A percentile compares a stretch with the other conserved stretches of the same genome.
These are phyloP conservation scores for Naso thynnoides DNA, from an alignment of 2,797 vertebrate genomes.

Conservation along the genomic window DNA sequence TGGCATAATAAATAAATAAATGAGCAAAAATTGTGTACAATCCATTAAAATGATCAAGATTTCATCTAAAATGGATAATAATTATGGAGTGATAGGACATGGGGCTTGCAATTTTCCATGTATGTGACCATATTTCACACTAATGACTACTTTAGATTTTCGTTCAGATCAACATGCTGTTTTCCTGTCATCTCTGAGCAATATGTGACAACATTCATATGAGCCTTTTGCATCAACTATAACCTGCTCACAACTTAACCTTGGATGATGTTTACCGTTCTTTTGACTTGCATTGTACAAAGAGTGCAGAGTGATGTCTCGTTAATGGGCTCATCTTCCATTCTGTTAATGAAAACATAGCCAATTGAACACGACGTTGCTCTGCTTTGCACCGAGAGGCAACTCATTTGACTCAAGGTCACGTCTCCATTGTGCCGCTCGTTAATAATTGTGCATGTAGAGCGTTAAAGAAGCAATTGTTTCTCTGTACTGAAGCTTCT, in stretches of 20 bases:
- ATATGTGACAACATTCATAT: constrained; percentile 19
- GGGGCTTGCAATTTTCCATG: no score
- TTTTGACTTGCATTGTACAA: constrained; percentile 61
- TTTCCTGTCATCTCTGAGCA: constrained; percentile 33
- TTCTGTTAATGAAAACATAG: constrained; percentile 72
- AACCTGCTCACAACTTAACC: constrained; percentile 72
- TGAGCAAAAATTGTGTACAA: no score
- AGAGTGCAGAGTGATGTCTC: constrained; percentile 61
- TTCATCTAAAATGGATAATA: no score
- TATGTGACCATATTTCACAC: neutral
- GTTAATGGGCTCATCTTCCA: constrained; percentile 64
- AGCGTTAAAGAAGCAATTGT: constrained; percentile 60
- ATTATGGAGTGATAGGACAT: no score
- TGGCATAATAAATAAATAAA: neutral
- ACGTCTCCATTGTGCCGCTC: constrained; percentile 54
- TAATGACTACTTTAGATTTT: constrained; percentile 22
- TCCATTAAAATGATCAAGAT: no score
- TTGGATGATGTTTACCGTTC: constrained; percentile 69
- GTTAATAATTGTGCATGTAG: constrained; percentile 58
- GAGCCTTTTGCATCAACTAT: constrained; percentile 58
- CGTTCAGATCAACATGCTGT: constrained; percentile 6
- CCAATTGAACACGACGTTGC: constrained; percentile 57
- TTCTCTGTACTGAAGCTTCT: constrained; percentile 43
- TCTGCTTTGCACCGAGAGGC: constrained; percentile 58
- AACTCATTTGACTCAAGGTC: constrained; percentile 73